Percentiles rank a stretch among this genome's conserved stretches.
Conservation (phyloP, 53 echinoderm and acorn worm species). For the Pentamera pediparva region DNA sequence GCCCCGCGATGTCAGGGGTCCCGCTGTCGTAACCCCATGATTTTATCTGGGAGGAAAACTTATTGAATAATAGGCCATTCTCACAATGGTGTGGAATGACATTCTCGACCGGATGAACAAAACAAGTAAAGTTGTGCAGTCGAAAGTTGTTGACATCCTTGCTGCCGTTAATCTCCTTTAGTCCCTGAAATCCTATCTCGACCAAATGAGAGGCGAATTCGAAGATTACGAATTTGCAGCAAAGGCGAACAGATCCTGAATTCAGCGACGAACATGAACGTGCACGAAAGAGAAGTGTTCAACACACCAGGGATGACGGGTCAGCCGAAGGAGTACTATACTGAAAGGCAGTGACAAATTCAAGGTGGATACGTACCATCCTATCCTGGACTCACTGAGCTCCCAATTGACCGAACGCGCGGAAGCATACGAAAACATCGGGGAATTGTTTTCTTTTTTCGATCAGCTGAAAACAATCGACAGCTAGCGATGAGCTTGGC, state of each 20-base stretch:
- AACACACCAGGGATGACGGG: slow-evolving; percentile 11
- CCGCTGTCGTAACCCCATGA: too few relatives aligned
- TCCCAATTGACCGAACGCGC: slow-evolving; percentile 3
- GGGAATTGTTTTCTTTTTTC: not conserved
- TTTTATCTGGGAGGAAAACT: too few relatives aligned
- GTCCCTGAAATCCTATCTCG: not conserved
- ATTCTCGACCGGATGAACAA: slow-evolving; percentile 19
- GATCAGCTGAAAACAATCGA: not conserved
- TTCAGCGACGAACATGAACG: not conserved
- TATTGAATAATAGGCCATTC: too few relatives aligned
- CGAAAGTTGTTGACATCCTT: slow-evolving; percentile 18
- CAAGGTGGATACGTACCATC: not conserved
- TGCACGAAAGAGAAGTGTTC: slow-evolving; percentile 24
- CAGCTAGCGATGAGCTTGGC: not conserved
- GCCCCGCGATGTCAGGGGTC: too few relatives aligned
- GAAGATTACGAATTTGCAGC: not conserved
- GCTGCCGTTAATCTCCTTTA: not conserved
- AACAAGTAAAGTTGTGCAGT: slow-evolving; percentile 23
- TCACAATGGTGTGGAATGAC: slow-evolving; percentile 23
- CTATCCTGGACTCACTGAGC: not conserved
- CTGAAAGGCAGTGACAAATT: slow-evolving; percentile 10
- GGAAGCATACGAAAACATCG: slow-evolving; percentile 3
- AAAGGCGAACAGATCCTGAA: slow-evolving; percentile 17
- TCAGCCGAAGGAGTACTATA: not conserved
- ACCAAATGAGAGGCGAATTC: slow-evolving; percentile 2